A percentile compares a stretch with the other conserved stretches of the same genome.
Evolutionary conservation across 2,113 vertebrate genomes (phyloP).

Genomic region (Menidia beryllina): DNA sequence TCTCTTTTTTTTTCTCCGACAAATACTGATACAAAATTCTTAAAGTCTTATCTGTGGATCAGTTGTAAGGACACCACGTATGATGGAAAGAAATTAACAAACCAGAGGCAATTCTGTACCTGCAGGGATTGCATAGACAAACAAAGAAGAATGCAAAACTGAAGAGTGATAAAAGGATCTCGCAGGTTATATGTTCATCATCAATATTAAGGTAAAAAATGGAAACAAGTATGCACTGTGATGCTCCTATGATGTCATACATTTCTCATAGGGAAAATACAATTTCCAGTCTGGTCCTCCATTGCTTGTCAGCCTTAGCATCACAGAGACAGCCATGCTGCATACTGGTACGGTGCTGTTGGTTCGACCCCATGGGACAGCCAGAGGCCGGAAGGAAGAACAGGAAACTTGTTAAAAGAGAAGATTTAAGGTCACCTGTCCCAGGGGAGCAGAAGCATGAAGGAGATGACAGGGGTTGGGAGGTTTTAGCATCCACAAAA

Average conservation of each 20-base stretch:
- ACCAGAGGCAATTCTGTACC: constrained; percentile 14
- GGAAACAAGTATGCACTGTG: constrained; percentile 5
- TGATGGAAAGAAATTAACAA: background rate
- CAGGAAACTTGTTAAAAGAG: constrained; percentile 87
- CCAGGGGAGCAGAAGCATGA: constrained; percentile 70
- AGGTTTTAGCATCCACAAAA: constrained; percentile 74
- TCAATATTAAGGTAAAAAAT: constrained; percentile 14
- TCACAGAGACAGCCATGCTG: constrained; percentile 51
- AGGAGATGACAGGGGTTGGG: constrained; percentile 65
- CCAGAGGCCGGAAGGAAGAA: constrained; percentile 81
- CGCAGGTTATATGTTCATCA: too few relatives aligned
- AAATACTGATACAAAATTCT: constrained; percentile 31
- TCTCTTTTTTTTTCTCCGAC: constrained; percentile 6
- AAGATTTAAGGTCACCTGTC: constrained; percentile 84
- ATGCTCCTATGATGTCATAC: background rate
- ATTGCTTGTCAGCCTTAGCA: constrained; percentile 45
- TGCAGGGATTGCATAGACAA: too few relatives aligned
- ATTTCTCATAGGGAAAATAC: constrained; percentile 17
- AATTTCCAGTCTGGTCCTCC: constrained; percentile 43
- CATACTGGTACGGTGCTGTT: constrained; percentile 51
- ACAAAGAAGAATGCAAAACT: too few relatives aligned
- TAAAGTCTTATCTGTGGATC: constrained; percentile 28
- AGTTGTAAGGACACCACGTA: constrained; percentile 13
- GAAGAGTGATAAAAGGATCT: too few relatives aligned
- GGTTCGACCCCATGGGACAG: constrained; percentile 57